These are phyloP conservation scores for Gymnogyps californianus DNA, from an alignment of 2,113 vertebrate genomes.

Conservation along the genomic window DNA sequence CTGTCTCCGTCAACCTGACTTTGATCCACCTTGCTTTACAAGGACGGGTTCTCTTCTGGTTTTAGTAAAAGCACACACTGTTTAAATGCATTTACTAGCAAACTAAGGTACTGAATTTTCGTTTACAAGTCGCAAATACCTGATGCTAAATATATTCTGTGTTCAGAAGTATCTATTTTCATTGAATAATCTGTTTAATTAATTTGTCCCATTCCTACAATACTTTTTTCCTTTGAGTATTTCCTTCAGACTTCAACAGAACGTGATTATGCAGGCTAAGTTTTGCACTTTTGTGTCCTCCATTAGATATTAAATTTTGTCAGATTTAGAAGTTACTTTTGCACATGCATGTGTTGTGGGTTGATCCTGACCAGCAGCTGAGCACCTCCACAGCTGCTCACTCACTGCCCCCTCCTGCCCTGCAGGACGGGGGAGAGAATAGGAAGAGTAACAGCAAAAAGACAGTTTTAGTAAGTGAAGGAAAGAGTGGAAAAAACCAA, in stretches of 20 bases:
- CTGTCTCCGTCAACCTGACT: background rate
- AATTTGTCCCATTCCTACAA: background rate
- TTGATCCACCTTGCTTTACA: background rate
- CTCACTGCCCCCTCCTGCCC: accelerated
- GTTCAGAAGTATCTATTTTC: background rate
- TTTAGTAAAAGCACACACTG: background rate
- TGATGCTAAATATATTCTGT: background rate
- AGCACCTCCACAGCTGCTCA: accelerated
- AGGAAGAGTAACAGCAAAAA: background rate
- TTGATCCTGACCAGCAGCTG: background rate
- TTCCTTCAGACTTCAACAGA: background rate
- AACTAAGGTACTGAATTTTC: background rate
- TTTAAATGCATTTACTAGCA: background rate
- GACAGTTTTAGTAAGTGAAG: background rate
- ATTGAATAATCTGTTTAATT: background rate
- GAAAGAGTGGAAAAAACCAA: background rate
- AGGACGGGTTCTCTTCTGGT: background rate
- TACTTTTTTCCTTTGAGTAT: background rate
- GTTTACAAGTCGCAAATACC: background rate
- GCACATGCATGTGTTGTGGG: accelerated
- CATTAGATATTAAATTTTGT: background rate
- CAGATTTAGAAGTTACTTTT: background rate
- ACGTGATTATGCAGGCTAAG: background rate
- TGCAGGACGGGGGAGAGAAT: background rate
- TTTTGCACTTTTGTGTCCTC: background rate